A percentile compares a stretch with the other conserved stretches of the same genome.
Evolutionary conservation across 2,888 invertebrate species (phyloP).

Genomic region (Dicyrtomina minuta): DNA sequence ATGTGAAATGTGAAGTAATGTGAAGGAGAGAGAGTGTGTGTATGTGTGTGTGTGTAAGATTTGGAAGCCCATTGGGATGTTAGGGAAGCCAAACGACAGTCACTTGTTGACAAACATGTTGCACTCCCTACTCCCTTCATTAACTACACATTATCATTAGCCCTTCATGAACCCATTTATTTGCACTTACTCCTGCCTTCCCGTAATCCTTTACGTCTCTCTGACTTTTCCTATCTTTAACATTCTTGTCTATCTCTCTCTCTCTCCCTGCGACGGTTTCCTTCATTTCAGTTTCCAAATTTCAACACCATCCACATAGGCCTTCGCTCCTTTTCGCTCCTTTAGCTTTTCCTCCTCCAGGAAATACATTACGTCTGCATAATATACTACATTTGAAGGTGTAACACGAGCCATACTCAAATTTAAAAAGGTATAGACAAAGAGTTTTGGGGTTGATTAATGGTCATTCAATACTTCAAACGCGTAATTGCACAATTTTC

Average conservation of each 20-base stretch:
- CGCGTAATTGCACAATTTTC: too few relatives aligned
- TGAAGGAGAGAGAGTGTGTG: conserved; percentile 1
- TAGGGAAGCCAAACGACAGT: conserved; percentile 34
- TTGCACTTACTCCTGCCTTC: conserved; percentile 38
- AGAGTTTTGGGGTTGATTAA: too few relatives aligned
- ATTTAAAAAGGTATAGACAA: too few relatives aligned
- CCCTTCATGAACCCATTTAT: conserved; percentile 48
- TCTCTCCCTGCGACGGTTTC: conserved; percentile 21
- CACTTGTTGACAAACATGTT: conserved; percentile 53
- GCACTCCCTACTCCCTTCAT: conserved; percentile 47
- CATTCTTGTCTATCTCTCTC: conserved; percentile 29
- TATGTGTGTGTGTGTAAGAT: conserved; percentile 1
- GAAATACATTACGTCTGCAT: too few relatives aligned
- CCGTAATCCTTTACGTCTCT: conserved; percentile 27
- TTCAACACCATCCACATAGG: conserved; percentile 5
- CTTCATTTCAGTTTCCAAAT: conserved; percentile 21
- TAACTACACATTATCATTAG: conserved; percentile 52
- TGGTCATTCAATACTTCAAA: too few relatives aligned
- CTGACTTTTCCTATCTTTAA: conserved; percentile 27
- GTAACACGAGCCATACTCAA: too few relatives aligned
- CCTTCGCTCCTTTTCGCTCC: conserved; percentile 5
- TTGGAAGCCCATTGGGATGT: conserved; percentile 33
- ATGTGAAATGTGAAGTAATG: too few relatives aligned
- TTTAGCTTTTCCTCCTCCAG: background rate
- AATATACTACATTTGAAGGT: too few relatives aligned